phyloP scores from a whole-genome alignment of 2,113 vertebrate genomes.

The Gobius niger region DNA sequence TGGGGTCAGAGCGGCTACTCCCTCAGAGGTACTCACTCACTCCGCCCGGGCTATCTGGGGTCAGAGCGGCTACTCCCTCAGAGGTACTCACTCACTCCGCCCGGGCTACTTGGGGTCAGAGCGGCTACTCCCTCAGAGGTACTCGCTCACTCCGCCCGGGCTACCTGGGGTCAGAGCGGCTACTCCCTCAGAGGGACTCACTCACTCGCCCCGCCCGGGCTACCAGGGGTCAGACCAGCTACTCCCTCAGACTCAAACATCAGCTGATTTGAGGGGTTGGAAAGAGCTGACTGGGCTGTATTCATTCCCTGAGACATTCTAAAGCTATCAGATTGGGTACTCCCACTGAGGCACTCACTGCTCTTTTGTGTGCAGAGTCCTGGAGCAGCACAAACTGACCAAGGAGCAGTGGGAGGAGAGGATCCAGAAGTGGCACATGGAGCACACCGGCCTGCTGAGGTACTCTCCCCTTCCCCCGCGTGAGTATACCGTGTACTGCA shows the following conservation, averaged over 20 bases:
- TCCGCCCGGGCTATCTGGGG: too few species aligned
- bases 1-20: conserved; percentile 90
- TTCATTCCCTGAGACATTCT: too few species aligned
- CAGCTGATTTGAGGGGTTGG: too few species aligned
- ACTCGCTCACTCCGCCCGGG: not conserved
- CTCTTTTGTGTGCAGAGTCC: conserved; percentile 76
- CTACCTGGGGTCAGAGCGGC: not conserved
- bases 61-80: too few species aligned
- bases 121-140: too few species aligned
- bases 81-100: too few species aligned
- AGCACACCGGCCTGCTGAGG: conserved; percentile 95
- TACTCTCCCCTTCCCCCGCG: conserved; percentile 40
- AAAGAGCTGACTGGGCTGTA: too few species aligned
- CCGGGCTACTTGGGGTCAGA: too few species aligned
- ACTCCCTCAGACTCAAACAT: too few species aligned
- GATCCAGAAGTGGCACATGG: conserved; percentile 98
- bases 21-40: conserved; percentile 84
- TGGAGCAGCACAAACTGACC: conserved; percentile 97
- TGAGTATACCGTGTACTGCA: not conserved
- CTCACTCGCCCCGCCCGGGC: too few species aligned
- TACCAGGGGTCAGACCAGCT: too few species aligned
- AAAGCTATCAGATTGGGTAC: not conserved
- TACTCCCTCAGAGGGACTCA: not conserved
- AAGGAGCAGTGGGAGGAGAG: conserved; percentile 99
- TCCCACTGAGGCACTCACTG: not conserved